These are phyloP conservation scores for Bolinopsis microptera DNA, from an alignment of 37 sponge, comb jelly and placozoan species.

Conservation along the genomic window DNA sequence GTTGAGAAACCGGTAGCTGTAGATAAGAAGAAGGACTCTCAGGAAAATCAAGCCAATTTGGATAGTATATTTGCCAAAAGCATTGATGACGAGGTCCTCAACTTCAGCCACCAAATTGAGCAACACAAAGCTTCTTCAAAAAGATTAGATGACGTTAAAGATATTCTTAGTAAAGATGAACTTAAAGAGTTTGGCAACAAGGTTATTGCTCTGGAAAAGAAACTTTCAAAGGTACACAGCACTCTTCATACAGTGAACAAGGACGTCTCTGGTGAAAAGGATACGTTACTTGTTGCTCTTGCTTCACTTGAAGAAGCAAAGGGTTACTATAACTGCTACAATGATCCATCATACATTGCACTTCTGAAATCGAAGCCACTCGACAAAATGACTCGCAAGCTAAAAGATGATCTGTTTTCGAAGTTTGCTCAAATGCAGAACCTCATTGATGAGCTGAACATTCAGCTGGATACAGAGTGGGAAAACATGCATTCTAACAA, in stretches of 20 bases:
- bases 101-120: neutral
- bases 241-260: neutral
- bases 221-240: neutral
- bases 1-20: conserved; percentile 18
- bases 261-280: conserved; percentile 10
- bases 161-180: conserved; percentile 27
- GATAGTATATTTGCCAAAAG: conserved; percentile 21
- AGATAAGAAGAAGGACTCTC: conserved; percentile 5
- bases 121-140: neutral
- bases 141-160: conserved; percentile 41
- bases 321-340: conserved; percentile 53
- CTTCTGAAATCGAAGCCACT: conserved; percentile 46
- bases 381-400: conserved; percentile 43
- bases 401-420: neutral
- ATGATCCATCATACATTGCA: conserved; percentile 50
- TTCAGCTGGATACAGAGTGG: conserved; percentile 59
- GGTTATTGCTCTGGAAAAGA: neutral
- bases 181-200: neutral
- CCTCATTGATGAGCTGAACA: conserved; percentile 26
- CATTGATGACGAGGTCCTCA: conserved; percentile 19
- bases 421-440: conserved; percentile 63
- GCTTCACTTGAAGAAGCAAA: conserved; percentile 43
- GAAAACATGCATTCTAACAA: conserved; percentile 53
- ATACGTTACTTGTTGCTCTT: conserved; percentile 38
- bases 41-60: conserved; percentile 23